Evolutionary conservation across 2,888 invertebrate genomes (phyloP).

Genomic region (Platycnemis pennipes): DNA sequence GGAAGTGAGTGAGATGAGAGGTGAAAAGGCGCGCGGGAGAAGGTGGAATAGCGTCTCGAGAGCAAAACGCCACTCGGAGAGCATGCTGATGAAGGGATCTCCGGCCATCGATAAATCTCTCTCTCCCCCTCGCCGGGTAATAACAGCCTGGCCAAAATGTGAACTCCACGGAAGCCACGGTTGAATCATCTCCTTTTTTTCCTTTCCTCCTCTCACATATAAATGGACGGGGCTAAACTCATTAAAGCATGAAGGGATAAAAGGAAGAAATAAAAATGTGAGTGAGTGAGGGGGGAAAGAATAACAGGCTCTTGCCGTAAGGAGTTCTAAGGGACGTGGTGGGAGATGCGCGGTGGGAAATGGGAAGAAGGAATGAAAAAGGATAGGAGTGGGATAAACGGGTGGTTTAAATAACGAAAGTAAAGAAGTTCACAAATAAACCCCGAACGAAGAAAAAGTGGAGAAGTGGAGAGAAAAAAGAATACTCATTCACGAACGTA

Average conservation of each 20-base stretch:
- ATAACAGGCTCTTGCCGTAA: not conserved
- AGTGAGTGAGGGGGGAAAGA: not conserved
- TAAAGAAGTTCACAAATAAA: not conserved
- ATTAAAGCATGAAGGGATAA: conserved; percentile 25
- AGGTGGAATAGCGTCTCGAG: not conserved
- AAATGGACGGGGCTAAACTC: conserved; percentile 34
- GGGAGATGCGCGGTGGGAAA: not conserved
- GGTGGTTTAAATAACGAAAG: not conserved
- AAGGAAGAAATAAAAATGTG: not conserved
- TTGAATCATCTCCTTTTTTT: no score
- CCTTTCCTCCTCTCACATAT: not conserved
- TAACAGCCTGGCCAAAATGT: conserved; percentile 25
- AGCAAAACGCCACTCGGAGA: not conserved
- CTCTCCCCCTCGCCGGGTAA: not conserved
- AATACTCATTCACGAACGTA: not conserved
- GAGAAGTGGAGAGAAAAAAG: not conserved
- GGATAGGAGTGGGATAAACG: not conserved
- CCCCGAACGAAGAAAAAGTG: not conserved
- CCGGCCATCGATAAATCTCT: conserved; percentile 36
- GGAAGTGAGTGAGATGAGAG: not conserved
- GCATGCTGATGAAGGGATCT: conserved; percentile 37
- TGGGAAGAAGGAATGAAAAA: not conserved
- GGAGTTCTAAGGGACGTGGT: not conserved
- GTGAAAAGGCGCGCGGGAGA: not conserved
- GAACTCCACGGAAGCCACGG: conserved; percentile 31